Evolutionary conservation across 2,888 invertebrate genomes (phyloP).

Genomic region (Hypselothyrea guttata): DNA sequence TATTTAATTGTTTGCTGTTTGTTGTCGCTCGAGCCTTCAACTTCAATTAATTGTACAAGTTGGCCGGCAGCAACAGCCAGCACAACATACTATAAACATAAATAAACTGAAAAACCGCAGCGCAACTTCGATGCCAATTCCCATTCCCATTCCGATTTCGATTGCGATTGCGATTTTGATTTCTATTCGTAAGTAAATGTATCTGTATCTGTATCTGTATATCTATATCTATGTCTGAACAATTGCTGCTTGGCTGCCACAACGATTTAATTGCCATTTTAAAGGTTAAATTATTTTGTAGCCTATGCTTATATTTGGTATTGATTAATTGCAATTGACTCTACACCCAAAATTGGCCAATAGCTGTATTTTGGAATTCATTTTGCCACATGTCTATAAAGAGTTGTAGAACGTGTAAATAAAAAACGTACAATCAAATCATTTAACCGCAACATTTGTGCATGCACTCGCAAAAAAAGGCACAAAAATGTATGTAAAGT

Average conservation of each 20-base stretch:
- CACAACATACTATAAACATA: constrained; percentile 6
- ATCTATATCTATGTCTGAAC: constrained; percentile 14
- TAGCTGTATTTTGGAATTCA: constrained; percentile 31
- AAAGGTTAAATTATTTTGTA: constrained; percentile 76
- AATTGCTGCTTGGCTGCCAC: constrained; percentile 41
- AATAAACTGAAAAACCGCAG: constrained; percentile 15
- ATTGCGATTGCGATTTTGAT: constrained; percentile 39
- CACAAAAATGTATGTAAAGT: constrained; percentile 10
- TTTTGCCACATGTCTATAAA: constrained; percentile 37
- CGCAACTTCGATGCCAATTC: constrained; percentile 34
- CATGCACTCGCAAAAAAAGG: constrained; percentile 1
- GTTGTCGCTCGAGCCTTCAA: constrained; percentile 66
- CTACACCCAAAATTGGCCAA: constrained; percentile 58
- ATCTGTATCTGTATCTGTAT: constrained; percentile 15
- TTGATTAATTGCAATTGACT: constrained; percentile 74
- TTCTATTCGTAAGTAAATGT: constrained; percentile 20
- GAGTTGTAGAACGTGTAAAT: constrained; percentile 26
- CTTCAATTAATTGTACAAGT: constrained; percentile 63
- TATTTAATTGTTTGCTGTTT: constrained; percentile 44
- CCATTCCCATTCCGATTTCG: constrained; percentile 26
- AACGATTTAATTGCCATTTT: constrained; percentile 66
- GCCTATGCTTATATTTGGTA: constrained; percentile 69
- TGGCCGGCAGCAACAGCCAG: constrained; percentile 16
- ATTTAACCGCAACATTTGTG: constrained; percentile 32
- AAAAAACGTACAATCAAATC: constrained; percentile 30